Base-by-base conservation (phyloP, 2,113 vertebrate genomes). In the Myocastor coypus region DNA sequence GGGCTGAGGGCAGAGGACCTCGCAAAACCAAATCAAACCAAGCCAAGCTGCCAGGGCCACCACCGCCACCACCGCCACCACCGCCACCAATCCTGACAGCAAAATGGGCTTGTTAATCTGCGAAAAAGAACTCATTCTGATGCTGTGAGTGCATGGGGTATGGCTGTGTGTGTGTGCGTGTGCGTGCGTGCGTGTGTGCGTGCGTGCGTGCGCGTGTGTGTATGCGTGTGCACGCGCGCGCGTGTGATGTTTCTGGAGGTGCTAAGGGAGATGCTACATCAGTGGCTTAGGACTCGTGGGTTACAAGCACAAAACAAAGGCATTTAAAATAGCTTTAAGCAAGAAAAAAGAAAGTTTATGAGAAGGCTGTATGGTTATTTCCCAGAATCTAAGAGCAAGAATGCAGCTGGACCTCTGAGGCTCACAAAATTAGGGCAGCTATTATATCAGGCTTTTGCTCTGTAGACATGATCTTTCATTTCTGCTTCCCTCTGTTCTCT, bases 401-500 rank as follows among this genome's bases (percentile, higher is more conserved):
- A 69, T 42, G 26, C 46, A 93, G 37, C 42, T 73, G 16, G 55
- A 28, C 20, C 32, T 57, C 37, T 46, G 57, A 83, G 30, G 34
- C 73, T 63, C 50, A 86, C 52, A 4, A 92, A 64, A 87, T 82
- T 14, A 42, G 82, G 52, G 55, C 22, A 57, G 37, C 11, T 30
- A 14, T 57, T 64, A 78, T 84, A 83, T 97, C 61, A 88, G 73
- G 46, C 22, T 94, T 28, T 63, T 94, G 81, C 30, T 94, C 85
- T 63, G 71, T 30, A 81, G 83, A 46, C 42, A 42, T 7, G 0
- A 37, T 66, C 19, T 85, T 83, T 73, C 61, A 16, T 77, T 71
- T 94, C 55, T 42, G 26, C 34, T 52, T 37, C 9, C 61, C n/a
- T 86, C 37, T 75, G 75, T 68, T 28, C 6, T 46, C 37, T 80